Percentiles rank a stretch among this genome's conserved stretches.
Conservation (phyloP, 1,140 invertebrate genomes). For the Sycobia sp. region DNA sequence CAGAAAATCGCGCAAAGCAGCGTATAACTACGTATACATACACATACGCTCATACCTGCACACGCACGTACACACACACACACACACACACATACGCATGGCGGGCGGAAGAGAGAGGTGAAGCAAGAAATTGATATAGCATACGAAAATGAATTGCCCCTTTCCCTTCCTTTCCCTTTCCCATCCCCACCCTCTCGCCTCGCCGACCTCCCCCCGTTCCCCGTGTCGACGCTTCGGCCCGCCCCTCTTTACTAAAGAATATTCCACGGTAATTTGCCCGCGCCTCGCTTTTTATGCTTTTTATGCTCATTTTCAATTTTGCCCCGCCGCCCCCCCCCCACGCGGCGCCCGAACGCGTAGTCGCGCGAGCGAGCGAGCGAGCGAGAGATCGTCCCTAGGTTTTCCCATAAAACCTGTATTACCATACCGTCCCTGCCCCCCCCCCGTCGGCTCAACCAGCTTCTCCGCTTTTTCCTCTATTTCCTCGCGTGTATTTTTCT, state of each 20-base stretch:
- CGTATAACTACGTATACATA: no score
- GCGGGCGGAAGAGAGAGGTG: constrained; percentile 51
- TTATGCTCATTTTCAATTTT: constrained; percentile 64
- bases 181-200: neutral
- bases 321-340: constrained; percentile 36
- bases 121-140: constrained; percentile 64
- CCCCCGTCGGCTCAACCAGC: constrained; percentile 27
- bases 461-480: constrained; percentile 13
- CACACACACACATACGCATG: constrained; percentile 3
- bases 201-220: neutral
- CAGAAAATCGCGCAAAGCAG: constrained; percentile 28
- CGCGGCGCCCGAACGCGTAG: neutral
- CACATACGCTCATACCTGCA: no score
- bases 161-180: constrained; percentile 36
- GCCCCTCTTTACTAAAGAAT: constrained; percentile 55
- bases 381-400: constrained; percentile 40
- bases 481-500: neutral
- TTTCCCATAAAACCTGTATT: constrained; percentile 58
- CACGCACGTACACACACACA: no score
- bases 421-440: constrained; percentile 45
- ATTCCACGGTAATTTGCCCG: constrained; percentile 61
- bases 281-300: constrained; percentile 58
- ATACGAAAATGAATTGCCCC: constrained; percentile 63
- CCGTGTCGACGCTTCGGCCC: constrained; percentile 8
- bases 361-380: neutral